These are phyloP conservation scores for Dipodomys merriami DNA, from an alignment of 2,113 vertebrate species.

Conservation along the genomic window DNA sequence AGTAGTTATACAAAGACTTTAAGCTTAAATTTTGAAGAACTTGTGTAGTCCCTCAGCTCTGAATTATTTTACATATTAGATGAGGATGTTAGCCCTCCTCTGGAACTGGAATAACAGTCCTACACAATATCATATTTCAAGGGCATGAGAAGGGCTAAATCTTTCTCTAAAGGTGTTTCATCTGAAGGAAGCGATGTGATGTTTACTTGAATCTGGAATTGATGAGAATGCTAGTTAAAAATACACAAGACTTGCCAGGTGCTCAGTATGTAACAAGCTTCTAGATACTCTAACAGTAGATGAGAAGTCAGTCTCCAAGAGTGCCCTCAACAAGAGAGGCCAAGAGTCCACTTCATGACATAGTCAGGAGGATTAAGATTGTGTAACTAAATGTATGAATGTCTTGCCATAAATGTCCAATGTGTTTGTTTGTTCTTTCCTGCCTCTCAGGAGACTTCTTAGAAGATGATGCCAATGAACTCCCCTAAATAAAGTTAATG, in stretches of 20 bases:
- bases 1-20: no score
- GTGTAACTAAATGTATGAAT: not conserved
- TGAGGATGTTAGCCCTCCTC: not conserved
- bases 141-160: not conserved
- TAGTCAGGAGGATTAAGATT: not conserved
- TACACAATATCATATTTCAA: not conserved
- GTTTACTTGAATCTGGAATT: not conserved
- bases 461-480: not conserved
- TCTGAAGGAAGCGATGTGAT: not conserved
- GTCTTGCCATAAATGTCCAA: not conserved
- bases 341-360: not conserved
- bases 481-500: not conserved
- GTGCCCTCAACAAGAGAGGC: not conserved
- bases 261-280: not conserved
- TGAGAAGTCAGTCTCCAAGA: not conserved
- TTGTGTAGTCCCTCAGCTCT: not conserved
- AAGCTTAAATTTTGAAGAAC: not conserved
- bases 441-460: not conserved
- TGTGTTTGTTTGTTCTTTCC: not conserved
- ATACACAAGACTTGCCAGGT: not conserved
- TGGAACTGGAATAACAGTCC: not conserved
- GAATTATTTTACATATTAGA: not conserved
- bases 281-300: not conserved
- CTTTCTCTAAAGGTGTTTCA: not conserved
- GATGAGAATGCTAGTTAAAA: not conserved